phyloP scores from a whole-genome alignment of 1,140 invertebrate species.

The Trachymyrmex cornetzi region DNA sequence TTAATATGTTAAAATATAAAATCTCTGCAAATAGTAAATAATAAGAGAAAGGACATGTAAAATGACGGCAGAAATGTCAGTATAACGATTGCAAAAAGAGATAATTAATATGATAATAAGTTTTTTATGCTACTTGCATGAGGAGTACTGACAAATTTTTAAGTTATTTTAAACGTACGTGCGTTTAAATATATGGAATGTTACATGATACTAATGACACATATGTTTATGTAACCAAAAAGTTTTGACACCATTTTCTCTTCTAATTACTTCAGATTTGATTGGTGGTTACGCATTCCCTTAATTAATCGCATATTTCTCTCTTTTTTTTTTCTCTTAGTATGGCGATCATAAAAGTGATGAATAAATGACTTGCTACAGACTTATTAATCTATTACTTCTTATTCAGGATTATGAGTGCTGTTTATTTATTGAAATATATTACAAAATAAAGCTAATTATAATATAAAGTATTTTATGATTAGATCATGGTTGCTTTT shows the following conservation, averaged over 20 bases:
- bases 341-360: background rate
- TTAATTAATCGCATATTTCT: background rate
- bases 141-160: background rate
- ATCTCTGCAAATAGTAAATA: background rate
- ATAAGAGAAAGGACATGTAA: conserved; percentile 12
- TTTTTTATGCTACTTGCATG: background rate
- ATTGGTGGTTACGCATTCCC: background rate
- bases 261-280: background rate
- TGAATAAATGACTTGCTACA: background rate
- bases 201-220: background rate
- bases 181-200: background rate
- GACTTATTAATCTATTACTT: background rate
- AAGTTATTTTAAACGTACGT: background rate
- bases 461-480: conserved; percentile 20
- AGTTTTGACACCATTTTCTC: background rate
- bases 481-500: background rate
- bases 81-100: background rate
- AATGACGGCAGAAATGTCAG: background rate
- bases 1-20: background rate
- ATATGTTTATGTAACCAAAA: background rate
- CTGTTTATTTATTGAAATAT: background rate
- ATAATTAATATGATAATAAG: conserved; percentile 12
- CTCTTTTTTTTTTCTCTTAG: background rate
- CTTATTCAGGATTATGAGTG: background rate
- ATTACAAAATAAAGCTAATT: background rate